Percentiles rank a stretch among this genome's conserved stretches.
Evolutionary conservation across 2,113 vertebrate genomes (phyloP).

Genomic region (Pseudorectes ferrugineus): DNA sequence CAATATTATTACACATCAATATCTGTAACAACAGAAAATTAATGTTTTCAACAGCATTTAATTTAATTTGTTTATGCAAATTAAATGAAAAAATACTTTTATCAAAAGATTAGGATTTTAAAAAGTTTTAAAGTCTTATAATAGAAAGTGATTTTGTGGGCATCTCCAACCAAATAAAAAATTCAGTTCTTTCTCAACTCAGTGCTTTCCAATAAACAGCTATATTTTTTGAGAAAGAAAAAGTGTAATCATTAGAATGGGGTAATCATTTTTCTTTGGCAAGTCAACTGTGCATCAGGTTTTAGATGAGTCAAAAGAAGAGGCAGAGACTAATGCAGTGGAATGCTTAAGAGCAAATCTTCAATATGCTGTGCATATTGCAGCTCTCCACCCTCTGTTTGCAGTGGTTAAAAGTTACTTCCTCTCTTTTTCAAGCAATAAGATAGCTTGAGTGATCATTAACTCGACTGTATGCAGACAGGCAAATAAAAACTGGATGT

Average conservation of each 20-base stretch:
- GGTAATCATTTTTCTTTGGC: background rate
- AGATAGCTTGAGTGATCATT: background rate
- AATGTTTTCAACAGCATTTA: background rate
- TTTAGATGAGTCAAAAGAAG: background rate
- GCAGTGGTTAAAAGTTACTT: background rate
- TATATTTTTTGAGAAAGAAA: background rate
- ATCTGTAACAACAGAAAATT: background rate
- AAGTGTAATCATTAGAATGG: background rate
- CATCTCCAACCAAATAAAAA: background rate
- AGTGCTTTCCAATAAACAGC: background rate
- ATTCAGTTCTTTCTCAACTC: background rate
- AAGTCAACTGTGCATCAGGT: background rate
- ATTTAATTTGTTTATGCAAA: background rate
- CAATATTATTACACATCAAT: background rate
- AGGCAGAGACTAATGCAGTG: background rate
- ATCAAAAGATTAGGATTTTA: background rate
- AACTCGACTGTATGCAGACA: background rate
- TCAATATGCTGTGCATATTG: rapidly evolving
- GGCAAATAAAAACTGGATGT: background rate
- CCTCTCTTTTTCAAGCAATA: background rate
- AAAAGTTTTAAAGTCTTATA: background rate
- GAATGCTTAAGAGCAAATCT: background rate
- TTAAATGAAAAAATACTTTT: background rate
- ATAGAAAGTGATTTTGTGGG: background rate
- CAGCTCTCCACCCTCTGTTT: background rate